Conservation (phyloP, 2,797 vertebrate genomes). For the Cryptoprocta ferox region DNA sequence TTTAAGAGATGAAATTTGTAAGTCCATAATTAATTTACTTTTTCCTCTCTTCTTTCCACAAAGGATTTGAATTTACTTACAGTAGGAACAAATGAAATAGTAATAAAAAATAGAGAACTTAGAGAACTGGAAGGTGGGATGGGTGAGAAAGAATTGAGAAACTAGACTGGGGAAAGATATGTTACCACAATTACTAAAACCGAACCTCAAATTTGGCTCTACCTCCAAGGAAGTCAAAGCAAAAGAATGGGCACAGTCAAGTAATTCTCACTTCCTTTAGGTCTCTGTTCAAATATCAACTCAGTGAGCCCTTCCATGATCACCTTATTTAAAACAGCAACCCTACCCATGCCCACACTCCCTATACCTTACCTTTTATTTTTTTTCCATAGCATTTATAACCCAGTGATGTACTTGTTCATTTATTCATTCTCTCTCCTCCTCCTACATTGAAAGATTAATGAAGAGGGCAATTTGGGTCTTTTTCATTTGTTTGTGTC, state of each 20-base stretch:
- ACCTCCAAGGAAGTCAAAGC: background rate
- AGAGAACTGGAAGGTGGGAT: background rate
- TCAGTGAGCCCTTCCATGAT: background rate
- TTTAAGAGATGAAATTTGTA: background rate
- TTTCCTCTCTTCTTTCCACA: conserved; percentile 34
- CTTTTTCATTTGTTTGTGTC: background rate
- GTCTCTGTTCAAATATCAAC: background rate
- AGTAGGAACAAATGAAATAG: background rate
- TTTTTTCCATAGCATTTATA: background rate
- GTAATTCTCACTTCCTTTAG: background rate
- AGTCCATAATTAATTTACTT: conserved; percentile 11
- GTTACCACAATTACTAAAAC: conserved; percentile 10
- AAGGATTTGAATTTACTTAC: conserved; percentile 38
- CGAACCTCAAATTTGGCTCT: background rate
- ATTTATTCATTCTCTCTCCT: background rate
- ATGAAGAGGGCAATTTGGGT: background rate
- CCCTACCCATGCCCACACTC: background rate
- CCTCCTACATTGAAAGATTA: background rate
- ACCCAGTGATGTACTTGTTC: background rate
- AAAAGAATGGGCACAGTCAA: background rate
- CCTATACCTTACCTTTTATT: background rate
- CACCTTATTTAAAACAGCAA: background rate
- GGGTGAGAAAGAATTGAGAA: background rate
- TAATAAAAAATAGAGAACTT: background rate
- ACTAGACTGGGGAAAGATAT: background rate